A percentile compares a stretch with the other conserved stretches of the same genome.
Conservation (phyloP, 1,140 invertebrate genomes). For the Diplogasteroides magnus region DNA sequence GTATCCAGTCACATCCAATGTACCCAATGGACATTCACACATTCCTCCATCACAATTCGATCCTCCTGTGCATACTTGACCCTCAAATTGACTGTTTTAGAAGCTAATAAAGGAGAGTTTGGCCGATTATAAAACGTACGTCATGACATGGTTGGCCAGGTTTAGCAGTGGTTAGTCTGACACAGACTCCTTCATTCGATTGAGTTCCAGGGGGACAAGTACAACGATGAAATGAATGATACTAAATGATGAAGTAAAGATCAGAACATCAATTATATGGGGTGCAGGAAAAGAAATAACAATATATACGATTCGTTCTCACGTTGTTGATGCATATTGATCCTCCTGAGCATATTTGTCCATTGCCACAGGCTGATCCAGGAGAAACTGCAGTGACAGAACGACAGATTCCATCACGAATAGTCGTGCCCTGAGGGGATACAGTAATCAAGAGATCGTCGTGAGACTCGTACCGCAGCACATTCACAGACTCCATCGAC, state of each 20-base stretch:
- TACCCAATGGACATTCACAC: conserved; percentile 10
- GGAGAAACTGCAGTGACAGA: conserved; percentile 10
- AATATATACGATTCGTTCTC: background rate
- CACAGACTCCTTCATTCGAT: background rate
- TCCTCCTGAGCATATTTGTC: conserved; percentile 12
- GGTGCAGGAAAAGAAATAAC: background rate
- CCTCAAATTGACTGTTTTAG: background rate
- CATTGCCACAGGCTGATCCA: conserved; percentile 9
- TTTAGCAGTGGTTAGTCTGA: background rate
- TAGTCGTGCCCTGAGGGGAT: conserved; percentile 4
- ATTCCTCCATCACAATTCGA: conserved; percentile 10
- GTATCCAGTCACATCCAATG: background rate
- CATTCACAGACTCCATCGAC: conserved; percentile 18
- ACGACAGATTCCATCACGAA: background rate
- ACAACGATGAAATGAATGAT: conserved; percentile 11
- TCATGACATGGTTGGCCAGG: conserved; percentile 2
- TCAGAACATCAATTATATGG: background rate
- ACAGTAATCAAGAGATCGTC: conserved; percentile 6
- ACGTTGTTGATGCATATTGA: conserved; percentile 7
- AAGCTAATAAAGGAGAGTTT: too few species aligned
- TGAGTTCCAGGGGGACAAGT: conserved; percentile 5
- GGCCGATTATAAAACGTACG: background rate
- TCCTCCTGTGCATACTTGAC: conserved; percentile 6
- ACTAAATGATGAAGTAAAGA: background rate
- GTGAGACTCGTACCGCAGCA: conserved; percentile 7